These are phyloP conservation scores for Drosophila athabasca DNA, from an alignment of 1,140 invertebrate species.

Conservation along the genomic window DNA sequence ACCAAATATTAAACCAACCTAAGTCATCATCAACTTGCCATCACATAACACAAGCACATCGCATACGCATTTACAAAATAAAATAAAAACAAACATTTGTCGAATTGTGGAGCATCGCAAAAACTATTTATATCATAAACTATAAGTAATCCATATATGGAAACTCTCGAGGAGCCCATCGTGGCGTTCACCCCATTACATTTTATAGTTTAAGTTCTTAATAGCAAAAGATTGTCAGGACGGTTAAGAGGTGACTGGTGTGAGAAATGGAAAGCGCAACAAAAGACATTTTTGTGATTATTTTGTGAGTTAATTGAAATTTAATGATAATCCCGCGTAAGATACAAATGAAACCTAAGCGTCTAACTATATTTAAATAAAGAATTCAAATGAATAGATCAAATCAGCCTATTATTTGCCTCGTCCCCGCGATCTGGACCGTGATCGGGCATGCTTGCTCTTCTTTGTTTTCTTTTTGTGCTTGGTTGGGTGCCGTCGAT, in stretches of 20 bases:
- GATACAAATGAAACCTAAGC: conserved; percentile 53
- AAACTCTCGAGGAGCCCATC: conserved; percentile 35
- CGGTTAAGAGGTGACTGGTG: conserved; percentile 26
- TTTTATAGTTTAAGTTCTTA: conserved; percentile 43
- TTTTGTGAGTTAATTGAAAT: conserved; percentile 76
- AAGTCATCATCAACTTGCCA: conserved; percentile 65
- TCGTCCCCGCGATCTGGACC: conserved; percentile 69
- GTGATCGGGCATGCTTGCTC: conserved; percentile 71
- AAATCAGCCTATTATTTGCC: conserved; percentile 43
- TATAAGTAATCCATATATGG: conserved; percentile 30
- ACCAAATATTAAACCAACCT: conserved; percentile 55
- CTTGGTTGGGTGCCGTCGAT: conserved; percentile 51
- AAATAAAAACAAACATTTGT: background rate
- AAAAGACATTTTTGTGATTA: conserved; percentile 75
- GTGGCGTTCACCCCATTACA: conserved; percentile 13
- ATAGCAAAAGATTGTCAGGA: conserved; percentile 23
- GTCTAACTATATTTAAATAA: conserved; percentile 72
- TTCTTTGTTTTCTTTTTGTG: conserved; percentile 82
- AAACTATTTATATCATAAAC: conserved; percentile 48
- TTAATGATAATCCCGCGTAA: conserved; percentile 72
- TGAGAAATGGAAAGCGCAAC: conserved; percentile 43
- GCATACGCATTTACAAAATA: conserved; percentile 16
- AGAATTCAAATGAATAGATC: conserved; percentile 57
- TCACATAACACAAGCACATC: conserved; percentile 48
- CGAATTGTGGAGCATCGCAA: conserved; percentile 12